Conservation (phyloP, 2,113 vertebrate species). For the Sturnus vulgaris region DNA sequence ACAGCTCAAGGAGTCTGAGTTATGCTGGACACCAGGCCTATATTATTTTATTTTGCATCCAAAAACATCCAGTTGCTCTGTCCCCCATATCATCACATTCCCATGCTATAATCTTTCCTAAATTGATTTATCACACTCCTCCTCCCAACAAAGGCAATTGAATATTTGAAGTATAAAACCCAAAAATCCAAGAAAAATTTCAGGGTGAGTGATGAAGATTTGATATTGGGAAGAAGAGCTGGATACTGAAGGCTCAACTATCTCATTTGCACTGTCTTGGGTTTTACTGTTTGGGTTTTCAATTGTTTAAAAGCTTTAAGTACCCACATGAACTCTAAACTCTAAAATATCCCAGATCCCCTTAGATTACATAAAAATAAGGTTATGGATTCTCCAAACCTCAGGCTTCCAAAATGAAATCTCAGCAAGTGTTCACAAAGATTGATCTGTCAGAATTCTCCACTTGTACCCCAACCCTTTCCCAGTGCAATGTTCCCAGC, state of each 20-base stretch:
- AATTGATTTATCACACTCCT: not conserved
- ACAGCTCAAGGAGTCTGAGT: not conserved
- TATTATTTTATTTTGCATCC: not conserved
- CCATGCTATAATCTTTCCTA: not conserved
- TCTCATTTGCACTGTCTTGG: not conserved
- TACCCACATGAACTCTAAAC: not conserved
- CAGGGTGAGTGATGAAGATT: not conserved
- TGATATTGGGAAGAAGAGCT: not conserved
- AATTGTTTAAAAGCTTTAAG: not conserved
- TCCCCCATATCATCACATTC: not conserved
- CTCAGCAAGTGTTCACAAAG: not conserved
- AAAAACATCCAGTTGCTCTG: not conserved
- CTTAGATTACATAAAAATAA: not conserved
- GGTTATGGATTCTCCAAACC: not conserved
- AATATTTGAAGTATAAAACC: not conserved
- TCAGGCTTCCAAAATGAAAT: not conserved
- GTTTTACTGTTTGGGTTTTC: not conserved
- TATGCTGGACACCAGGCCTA: not conserved
- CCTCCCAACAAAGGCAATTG: not conserved
- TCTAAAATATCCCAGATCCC: not conserved
- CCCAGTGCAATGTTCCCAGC: fast-evolving
- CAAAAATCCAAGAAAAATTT: not conserved
- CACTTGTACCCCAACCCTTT: not conserved
- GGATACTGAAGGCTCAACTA: not conserved
- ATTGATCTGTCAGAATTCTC: not conserved